phyloP scores from a whole-genome alignment of 2,113 vertebrate species.

The Cyprinus carpio region DNA sequence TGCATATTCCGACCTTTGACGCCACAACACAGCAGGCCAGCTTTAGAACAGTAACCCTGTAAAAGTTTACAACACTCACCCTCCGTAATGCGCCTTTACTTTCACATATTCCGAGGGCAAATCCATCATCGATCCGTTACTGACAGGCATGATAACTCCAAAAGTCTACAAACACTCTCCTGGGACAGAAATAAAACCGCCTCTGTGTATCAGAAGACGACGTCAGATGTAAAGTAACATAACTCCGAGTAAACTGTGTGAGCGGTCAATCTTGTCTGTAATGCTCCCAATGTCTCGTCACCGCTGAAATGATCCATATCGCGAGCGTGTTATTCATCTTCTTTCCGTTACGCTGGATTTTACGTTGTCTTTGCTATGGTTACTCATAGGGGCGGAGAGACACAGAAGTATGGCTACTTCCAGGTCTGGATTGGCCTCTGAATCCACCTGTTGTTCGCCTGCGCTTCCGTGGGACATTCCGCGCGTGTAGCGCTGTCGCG shows the following conservation, averaged over 20 bases:
- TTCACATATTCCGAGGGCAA: constrained; percentile 77
- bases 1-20: background rate
- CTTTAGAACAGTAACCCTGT: constrained; percentile 5
- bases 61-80: constrained; percentile 76
- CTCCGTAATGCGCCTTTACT: constrained; percentile 88
- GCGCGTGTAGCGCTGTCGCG: constrained; percentile 5
- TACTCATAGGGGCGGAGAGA: constrained; percentile 39
- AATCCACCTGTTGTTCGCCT: constrained; percentile 49
- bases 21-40: background rate
- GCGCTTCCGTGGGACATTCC: constrained; percentile 18
- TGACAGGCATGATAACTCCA: constrained; percentile 77
- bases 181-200: background rate
- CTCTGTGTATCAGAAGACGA: background rate
- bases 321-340: constrained; percentile 16
- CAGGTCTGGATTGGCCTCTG: constrained; percentile 35
- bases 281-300: constrained; percentile 1
- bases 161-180: constrained; percentile 6
- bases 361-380: constrained; percentile 46
- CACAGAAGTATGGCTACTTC: constrained; percentile 42
- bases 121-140: constrained; percentile 81
- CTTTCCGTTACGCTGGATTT: constrained; percentile 27
- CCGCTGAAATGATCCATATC: constrained; percentile 13
- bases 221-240: constrained; percentile 17
- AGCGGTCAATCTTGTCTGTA: background rate
- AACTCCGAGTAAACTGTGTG: background rate